Evolutionary conservation across 2,113 vertebrate genomes (phyloP).

Genomic region (Sander lucioperca): DNA sequence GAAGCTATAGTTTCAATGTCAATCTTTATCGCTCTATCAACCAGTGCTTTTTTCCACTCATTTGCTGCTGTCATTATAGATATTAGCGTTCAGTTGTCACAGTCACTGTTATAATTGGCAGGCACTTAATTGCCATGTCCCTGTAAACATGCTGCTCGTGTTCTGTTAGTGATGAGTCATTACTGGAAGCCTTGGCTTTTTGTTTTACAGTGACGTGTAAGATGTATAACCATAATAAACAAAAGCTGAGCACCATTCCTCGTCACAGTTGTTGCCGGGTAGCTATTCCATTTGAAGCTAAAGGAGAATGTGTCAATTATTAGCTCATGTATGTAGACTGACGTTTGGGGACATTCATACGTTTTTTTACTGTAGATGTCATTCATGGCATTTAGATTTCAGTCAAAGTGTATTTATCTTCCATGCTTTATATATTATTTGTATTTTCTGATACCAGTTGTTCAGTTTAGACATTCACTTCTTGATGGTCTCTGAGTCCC

Average conservation of each 20-base stretch:
- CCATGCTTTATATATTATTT: neutral
- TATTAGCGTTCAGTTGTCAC: conserved; percentile 42
- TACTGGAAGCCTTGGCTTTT: conserved; percentile 50
- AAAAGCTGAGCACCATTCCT: conserved; percentile 26
- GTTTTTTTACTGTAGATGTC: conserved; percentile 10
- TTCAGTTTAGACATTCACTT: neutral
- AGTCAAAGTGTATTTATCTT: conserved; percentile 18
- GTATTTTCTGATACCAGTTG: neutral
- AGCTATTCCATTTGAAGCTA: conserved; percentile 28
- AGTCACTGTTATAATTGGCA: conserved; percentile 64
- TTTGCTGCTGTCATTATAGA: conserved; percentile 32
- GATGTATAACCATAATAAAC: conserved; percentile 54
- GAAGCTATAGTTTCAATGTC: neutral
- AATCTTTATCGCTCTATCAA: conserved; percentile 18
- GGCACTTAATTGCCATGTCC: conserved; percentile 54
- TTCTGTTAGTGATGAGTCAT: conserved; percentile 63
- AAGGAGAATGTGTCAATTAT: conserved; percentile 1
- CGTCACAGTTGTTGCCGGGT: conserved; percentile 1
- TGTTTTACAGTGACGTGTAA: conserved; percentile 49
- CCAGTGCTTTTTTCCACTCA: neutral
- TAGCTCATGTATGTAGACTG: conserved; percentile 1
- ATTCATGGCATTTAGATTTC: conserved; percentile 8
- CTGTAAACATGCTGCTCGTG: conserved; percentile 59
- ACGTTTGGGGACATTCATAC: neutral
- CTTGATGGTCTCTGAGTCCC: neutral